Conservation (phyloP, 2,888 invertebrate species). For the Belgica antarctica region DNA sequence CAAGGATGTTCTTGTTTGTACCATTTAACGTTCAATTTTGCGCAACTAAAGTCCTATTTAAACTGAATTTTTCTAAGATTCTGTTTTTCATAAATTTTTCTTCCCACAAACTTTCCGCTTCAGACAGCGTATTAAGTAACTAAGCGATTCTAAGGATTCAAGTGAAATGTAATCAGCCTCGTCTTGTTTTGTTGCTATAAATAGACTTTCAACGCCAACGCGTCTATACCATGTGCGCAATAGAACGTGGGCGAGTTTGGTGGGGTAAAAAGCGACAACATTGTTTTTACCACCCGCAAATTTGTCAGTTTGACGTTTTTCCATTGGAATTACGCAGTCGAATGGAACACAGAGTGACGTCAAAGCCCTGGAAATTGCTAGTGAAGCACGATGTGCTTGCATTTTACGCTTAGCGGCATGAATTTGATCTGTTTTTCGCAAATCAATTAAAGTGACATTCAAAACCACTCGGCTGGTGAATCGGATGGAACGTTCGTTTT, state of each 20-base stretch:
- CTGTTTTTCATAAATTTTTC: too few species aligned
- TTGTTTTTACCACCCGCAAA: neutral
- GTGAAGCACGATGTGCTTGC: neutral
- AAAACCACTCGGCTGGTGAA: neutral
- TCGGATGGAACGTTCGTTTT: neutral
- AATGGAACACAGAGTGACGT: neutral
- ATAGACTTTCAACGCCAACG: neutral
- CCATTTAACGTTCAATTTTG: too few species aligned
- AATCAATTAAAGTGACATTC: constrained; percentile 23
- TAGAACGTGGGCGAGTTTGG: neutral
- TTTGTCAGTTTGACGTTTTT: neutral
- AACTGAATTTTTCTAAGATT: too few species aligned
- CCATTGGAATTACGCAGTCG: constrained; percentile 1
- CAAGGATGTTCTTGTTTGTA: too few species aligned
- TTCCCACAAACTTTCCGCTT: too few species aligned
- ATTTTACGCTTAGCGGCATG: neutral
- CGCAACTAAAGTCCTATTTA: too few species aligned
- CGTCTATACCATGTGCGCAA: too few species aligned
- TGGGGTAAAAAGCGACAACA: neutral
- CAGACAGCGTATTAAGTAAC: neutral
- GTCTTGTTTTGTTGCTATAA: neutral
- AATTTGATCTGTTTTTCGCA: neutral
- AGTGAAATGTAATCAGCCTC: neutral
- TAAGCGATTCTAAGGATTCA: constrained; percentile 4
- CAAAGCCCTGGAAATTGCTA: neutral